A percentile compares a stretch with the other conserved stretches of the same genome.
Conservation (phyloP, 2,797 vertebrate genomes). For the Micrastur ruficollis region DNA sequence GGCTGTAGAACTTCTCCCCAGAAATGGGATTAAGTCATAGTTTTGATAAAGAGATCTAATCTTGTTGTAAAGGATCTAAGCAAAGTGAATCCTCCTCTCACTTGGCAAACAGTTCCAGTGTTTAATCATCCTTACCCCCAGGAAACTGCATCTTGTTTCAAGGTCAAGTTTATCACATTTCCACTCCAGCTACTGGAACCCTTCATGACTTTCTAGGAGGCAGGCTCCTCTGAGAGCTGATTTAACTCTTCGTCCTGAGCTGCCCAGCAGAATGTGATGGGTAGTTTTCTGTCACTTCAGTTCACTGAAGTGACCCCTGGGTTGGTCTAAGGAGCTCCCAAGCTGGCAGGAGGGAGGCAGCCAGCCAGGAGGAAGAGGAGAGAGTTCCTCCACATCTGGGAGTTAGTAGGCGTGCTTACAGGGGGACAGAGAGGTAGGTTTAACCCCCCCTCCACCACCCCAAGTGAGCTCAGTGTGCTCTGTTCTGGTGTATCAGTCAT, state of each 20-base stretch:
- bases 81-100: slow-evolving; percentile 35
- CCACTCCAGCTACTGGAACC: not conserved
- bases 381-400: not conserved
- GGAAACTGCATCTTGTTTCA: slow-evolving; percentile 37
- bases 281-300: not conserved
- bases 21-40: slow-evolving; percentile 44
- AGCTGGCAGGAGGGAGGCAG: not conserved
- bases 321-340: not conserved
- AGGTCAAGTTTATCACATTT: slow-evolving; percentile 23
- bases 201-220: not conserved
- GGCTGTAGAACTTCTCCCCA: not conserved
- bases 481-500: not conserved
- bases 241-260: not conserved
- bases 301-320: not conserved
- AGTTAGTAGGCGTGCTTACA: not conserved
- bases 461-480: not conserved
- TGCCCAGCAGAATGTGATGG: not conserved
- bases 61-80: slow-evolving; percentile 10
- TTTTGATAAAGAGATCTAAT: slow-evolving; percentile 44
- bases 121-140: slow-evolving; percentile 31
- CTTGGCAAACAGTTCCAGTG: not conserved
- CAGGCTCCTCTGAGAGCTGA: not conserved
- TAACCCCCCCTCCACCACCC: not conserved
- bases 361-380: not conserved
- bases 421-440: not conserved